Evolutionary conservation across 2,797 vertebrate species (phyloP), one percentile per base, ranked within the genome.

Genomic region (Phalanger gymnotis): DNA sequence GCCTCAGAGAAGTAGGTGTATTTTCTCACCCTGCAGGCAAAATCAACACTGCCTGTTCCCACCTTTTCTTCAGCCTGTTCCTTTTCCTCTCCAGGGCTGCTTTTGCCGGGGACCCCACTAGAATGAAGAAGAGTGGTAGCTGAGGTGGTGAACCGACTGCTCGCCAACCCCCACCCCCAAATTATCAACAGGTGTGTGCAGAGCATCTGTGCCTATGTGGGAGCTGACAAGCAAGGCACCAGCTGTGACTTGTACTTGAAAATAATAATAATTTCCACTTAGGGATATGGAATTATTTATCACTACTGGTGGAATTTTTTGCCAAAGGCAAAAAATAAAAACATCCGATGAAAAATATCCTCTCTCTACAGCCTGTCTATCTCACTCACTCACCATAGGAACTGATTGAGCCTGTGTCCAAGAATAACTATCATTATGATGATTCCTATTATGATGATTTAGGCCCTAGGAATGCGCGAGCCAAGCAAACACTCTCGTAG

Each of bases 271-370:
- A 97, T 97, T 97, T 91, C 95, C 97, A 97, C 97, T 98, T 98
- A 97, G 96, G 97, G 92, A 92, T 95, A 96, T 96, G 96, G 97
- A 98, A 98, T 98, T 98, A 98, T 97, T 98, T 98, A 98, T 98
- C 93, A 96, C 95, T 34, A 90, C 97, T 97, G 96, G 97, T 97
- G 92, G 96, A 97, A 97, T 96, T 97, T 73, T 97, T 98, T 97
- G 97, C 98, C 97, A 97, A 97, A 97, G 98, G 97, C 98, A 98
- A 97, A 94, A 96, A 94, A 94, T 90, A 90, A 96, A 97, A 97
- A 94, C 96, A 97, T 95, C 96, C 34, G 3, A 91, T 96, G 96
- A 95, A 95, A 97, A 96, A 93, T 91, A 53, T 97, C 92, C 92
- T 97, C 92, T 53, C 93, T 95, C 94, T 91, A 91, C 90, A 97